Evolutionary conservation across 2,888 invertebrate genomes (phyloP), one percentile per base, ranked within the genome.

Genomic region (Zygothrica quintamaculata): DNA sequence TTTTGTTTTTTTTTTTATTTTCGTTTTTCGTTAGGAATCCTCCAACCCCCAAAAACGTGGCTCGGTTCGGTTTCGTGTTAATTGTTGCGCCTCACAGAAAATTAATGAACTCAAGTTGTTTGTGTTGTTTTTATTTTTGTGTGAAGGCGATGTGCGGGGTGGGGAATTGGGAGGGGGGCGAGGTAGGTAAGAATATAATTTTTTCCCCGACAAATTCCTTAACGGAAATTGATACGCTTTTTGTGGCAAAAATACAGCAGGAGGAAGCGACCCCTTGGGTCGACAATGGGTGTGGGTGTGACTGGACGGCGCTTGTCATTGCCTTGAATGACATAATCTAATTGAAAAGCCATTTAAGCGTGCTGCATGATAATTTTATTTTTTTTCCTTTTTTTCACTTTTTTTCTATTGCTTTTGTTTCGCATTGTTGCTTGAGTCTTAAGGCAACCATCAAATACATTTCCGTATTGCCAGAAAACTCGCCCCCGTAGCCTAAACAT

Each of bases 331-430:
- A 84, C 84, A 84, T 84, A 84, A 84, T 84, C 87, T 87, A 84
- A 84, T 84, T 84, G 84, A 84, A 84, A 84, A 84, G 82, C 84
- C 82, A 84, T 84, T 84, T 84, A 84, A 78, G 84, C 87, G 87
- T 78, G 82, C 74, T 74, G 87, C 74, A 84, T 84, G 81, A 84
- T 81, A 84, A 84, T 87, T 87, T 81, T 75, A 69, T 70, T 62
- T 44, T 22, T 3, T 43, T 44, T 4, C 25, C 3, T n/a, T 15
- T 9, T n/a, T 34, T 6, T 16, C 1, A 7, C 34, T n/a, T 47
- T 60, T 13, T 25, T 47, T 29, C 13, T 15, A n/a, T 5, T 16
- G 37, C 3, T 15, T 15, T 26, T 37, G 12, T 25, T 34, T 7
- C 25, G 15, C 25, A 0, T 18, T 33, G 15, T 1, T 26, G 52